Evolutionary conservation across 2,113 vertebrate species (phyloP).

Genomic region (Oreochromis niloticus): DNA sequence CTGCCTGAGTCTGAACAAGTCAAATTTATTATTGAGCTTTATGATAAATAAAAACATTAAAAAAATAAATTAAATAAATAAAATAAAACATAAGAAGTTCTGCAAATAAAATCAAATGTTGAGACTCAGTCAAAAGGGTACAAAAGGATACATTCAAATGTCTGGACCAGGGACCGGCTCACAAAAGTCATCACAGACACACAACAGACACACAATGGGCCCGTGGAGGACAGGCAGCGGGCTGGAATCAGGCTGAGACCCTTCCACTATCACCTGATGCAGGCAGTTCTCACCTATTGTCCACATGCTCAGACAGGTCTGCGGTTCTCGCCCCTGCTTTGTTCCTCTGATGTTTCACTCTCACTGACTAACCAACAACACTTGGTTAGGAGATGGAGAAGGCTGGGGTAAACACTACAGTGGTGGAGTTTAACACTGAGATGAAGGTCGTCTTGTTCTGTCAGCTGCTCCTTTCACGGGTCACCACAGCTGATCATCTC

Average conservation of each 20-base stretch:
- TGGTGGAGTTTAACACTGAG: neutral
- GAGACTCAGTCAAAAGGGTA: neutral
- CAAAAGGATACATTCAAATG: neutral
- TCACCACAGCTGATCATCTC: neutral
- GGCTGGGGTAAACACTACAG: neutral
- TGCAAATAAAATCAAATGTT: neutral
- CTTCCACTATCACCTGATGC: neutral
- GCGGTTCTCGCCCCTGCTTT: neutral
- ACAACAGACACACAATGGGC: neutral
- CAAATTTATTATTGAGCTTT: neutral
- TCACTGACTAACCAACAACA: neutral
- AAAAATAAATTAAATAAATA: neutral
- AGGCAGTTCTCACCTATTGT: neutral
- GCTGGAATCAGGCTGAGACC: neutral
- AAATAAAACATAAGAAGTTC: neutral
- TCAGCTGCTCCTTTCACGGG: neutral
- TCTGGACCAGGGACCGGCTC: neutral
- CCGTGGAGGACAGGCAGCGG: neutral
- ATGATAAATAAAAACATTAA: neutral
- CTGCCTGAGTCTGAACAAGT: neutral
- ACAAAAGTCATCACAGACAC: neutral
- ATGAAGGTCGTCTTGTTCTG: neutral
- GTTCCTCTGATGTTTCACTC: neutral
- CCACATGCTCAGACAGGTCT: neutral
- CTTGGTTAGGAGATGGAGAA: neutral